phyloP scores from a whole-genome alignment of 1,140 invertebrate genomes.

The Neuroterus valhalla region DNA sequence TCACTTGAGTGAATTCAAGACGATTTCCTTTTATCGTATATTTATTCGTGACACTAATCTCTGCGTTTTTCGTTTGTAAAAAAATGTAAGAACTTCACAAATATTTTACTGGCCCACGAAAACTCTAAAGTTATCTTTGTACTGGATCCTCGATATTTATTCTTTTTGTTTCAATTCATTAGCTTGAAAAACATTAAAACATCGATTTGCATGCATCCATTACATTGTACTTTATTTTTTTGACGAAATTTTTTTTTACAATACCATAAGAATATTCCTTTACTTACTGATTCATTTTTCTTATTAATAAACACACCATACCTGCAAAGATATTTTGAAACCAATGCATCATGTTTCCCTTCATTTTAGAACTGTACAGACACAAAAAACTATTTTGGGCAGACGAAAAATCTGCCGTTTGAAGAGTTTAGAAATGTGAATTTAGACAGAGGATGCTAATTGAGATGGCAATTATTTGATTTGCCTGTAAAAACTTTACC shows the following conservation, averaged over 20 bases:
- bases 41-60: slow-evolving; percentile 3
- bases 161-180: not conserved
- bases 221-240: not conserved
- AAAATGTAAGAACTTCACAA: not conserved
- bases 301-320: not conserved
- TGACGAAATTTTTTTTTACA: not conserved
- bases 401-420: not conserved
- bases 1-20: not conserved
- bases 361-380: not conserved
- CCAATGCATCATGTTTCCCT: not conserved
- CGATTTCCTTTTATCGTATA: not conserved
- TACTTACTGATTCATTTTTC: slow-evolving; percentile 6
- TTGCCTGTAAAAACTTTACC: too few species aligned
- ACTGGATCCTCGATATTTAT: not conserved
- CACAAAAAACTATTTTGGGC: not conserved
- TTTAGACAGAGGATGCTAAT: too few species aligned
- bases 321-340: not conserved
- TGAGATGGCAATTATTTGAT: too few species aligned
- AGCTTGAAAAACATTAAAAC: not conserved
- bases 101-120: not conserved
- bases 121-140: not conserved
- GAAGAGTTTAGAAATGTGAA: too few species aligned
- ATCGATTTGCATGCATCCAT: not conserved
- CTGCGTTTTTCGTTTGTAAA: not conserved
- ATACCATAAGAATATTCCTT: not conserved